Conservation (phyloP, 2,888 invertebrate genomes). For the Octonoba sinensis region DNA sequence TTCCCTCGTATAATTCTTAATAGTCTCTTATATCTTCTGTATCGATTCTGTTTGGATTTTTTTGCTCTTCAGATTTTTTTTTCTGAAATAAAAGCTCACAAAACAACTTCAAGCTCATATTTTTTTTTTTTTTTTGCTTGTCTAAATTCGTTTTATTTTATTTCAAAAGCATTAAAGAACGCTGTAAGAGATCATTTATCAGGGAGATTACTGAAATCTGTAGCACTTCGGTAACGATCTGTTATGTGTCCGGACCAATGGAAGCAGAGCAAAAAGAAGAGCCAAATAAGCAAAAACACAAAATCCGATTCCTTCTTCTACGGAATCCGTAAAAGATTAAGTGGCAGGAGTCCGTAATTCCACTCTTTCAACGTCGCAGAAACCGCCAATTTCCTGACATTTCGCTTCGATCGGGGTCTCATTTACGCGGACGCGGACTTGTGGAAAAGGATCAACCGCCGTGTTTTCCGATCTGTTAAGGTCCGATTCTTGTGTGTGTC, state of each 20-base stretch:
- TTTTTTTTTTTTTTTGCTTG: constrained; percentile 1
- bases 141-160: constrained; percentile 25
- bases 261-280: background rate
- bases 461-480: constrained; percentile 5
- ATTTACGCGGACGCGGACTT: constrained; percentile 42
- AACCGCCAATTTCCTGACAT: constrained; percentile 61
- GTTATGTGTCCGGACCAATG: constrained; percentile 25
- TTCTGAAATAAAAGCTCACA: constrained; percentile 7
- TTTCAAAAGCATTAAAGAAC: constrained; percentile 37
- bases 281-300: constrained; percentile 41
- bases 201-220: constrained; percentile 59
- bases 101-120: background rate
- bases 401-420: constrained; percentile 43
- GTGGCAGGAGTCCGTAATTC: constrained; percentile 50
- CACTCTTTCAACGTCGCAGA: constrained; percentile 36
- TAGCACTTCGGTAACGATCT: constrained; percentile 55
- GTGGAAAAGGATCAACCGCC: constrained; percentile 16
- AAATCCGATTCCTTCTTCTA: constrained; percentile 32
- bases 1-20: constrained; percentile 45
- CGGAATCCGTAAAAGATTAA: constrained; percentile 50
- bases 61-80: constrained; percentile 9
- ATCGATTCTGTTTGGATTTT: constrained; percentile 47
- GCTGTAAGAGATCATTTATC: constrained; percentile 49
- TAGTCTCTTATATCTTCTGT: constrained; percentile 39
- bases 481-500: constrained; percentile 28